These are phyloP conservation scores for Sebastolobus altivelis DNA, from an alignment of 2,797 vertebrate genomes.

Conservation along the genomic window DNA sequence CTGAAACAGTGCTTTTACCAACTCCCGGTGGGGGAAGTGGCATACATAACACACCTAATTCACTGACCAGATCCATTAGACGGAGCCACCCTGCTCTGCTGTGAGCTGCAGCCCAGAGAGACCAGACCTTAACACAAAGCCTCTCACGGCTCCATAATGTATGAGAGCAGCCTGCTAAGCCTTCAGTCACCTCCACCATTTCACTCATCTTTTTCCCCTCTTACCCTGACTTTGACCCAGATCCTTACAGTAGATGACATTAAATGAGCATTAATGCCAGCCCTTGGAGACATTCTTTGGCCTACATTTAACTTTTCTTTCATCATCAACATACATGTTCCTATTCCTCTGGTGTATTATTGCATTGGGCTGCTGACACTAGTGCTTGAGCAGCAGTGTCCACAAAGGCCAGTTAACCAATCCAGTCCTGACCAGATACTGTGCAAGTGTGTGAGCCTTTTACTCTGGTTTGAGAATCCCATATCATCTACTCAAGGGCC, in stretches of 20 bases:
- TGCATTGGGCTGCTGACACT: not conserved
- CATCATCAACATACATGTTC: slow-evolving; percentile 32
- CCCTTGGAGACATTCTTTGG: slow-evolving; percentile 27
- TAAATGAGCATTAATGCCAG: slow-evolving; percentile 44
- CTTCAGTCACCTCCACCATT: slow-evolving; percentile 21
- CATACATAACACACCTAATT: slow-evolving; percentile 23
- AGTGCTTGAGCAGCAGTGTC: not conserved
- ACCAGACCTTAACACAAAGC: slow-evolving; percentile 32
- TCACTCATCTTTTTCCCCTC: slow-evolving; percentile 16
- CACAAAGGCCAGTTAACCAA: slow-evolving; percentile 23
- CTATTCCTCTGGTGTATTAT: slow-evolving; percentile 12
- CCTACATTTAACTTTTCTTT: slow-evolving; percentile 34
- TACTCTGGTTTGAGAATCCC: slow-evolving; percentile 19
- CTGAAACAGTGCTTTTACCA: slow-evolving; percentile 14
- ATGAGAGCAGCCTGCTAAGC: slow-evolving; percentile 15
- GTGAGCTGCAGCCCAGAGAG: slow-evolving; percentile 11
- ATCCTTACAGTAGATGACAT: slow-evolving; percentile 46
- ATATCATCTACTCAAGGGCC: slow-evolving; percentile 35
- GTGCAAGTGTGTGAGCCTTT: slow-evolving; percentile 17
- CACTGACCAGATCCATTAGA: slow-evolving; percentile 25
- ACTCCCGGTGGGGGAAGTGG: not conserved
- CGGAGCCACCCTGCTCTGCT: slow-evolving; percentile 11
- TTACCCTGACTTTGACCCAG: slow-evolving; percentile 59
- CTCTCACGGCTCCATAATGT: slow-evolving; percentile 48
- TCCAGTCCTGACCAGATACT: slow-evolving; percentile 20